Evolutionary conservation across 2,113 vertebrate species (phyloP).

Genomic region (Falco punctatus): DNA sequence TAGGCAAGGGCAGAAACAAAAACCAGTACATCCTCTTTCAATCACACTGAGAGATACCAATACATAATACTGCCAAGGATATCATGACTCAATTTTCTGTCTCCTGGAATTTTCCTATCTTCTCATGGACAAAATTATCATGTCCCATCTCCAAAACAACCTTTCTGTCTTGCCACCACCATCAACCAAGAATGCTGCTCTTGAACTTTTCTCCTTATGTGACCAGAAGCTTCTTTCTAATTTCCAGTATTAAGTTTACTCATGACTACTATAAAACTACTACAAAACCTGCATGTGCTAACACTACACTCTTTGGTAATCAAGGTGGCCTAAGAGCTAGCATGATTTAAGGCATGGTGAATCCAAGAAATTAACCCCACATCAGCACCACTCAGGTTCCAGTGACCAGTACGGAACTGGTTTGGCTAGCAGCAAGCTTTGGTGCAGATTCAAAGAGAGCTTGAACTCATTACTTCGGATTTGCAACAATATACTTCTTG

Average conservation of each 20-base stretch:
- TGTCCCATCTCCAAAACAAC: background rate
- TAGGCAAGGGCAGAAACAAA: background rate
- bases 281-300: background rate
- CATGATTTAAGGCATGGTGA: background rate
- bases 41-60: background rate
- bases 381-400: background rate
- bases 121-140: background rate
- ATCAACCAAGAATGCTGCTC: background rate
- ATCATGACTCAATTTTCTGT: background rate
- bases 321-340: background rate
- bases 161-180: background rate
- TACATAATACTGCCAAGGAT: background rate
- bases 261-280: background rate
- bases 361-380: background rate
- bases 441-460: background rate
- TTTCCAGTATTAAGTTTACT: background rate
- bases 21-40: background rate
- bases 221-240: background rate
- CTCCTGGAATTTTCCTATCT: background rate
- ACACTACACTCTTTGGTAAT: background rate
- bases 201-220: background rate
- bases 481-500: background rate
- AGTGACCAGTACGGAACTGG: background rate
- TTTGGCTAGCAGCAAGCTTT: background rate
- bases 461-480: background rate